Percentiles rank a stretch among this genome's conserved stretches.
Conservation (phyloP, 2,888 invertebrate genomes). For the Protophormia terraenovae region DNA sequence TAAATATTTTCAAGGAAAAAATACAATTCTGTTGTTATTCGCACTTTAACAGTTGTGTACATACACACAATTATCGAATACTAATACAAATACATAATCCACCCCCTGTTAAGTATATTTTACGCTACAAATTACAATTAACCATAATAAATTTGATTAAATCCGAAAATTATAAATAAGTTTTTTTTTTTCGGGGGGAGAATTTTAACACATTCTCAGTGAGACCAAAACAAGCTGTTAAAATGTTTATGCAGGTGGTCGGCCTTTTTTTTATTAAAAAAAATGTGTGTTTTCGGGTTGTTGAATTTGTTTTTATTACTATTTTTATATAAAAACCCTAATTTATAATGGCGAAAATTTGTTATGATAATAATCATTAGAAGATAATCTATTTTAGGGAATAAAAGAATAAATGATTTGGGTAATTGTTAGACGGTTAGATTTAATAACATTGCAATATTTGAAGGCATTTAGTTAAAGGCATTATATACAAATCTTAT, state of each 20-base stretch:
- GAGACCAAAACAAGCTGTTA: conserved; percentile 41
- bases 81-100: neutral
- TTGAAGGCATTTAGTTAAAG: too few species aligned
- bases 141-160: neutral
- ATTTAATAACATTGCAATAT: too few species aligned
- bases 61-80: neutral
- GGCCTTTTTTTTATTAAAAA: neutral
- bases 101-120: neutral
- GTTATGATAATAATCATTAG: too few species aligned
- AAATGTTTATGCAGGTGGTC: conserved; percentile 64
- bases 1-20: neutral
- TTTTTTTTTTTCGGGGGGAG: neutral
- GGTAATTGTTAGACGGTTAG: too few species aligned
- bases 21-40: conserved; percentile 16
- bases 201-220: conserved; percentile 6
- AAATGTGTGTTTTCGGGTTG: neutral
- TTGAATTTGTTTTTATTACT: neutral
- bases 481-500: too few species aligned
- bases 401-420: too few species aligned
- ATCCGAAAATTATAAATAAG: neutral
- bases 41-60: conserved; percentile 37
- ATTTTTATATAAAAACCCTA: too few species aligned
- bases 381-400: too few species aligned
- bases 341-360: too few species aligned
- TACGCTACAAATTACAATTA: neutral